A percentile compares a stretch with the other conserved stretches of the same genome.
Evolutionary conservation across 2,797 vertebrate genomes (phyloP).

Genomic region (Urocyon cinereoargenteus): DNA sequence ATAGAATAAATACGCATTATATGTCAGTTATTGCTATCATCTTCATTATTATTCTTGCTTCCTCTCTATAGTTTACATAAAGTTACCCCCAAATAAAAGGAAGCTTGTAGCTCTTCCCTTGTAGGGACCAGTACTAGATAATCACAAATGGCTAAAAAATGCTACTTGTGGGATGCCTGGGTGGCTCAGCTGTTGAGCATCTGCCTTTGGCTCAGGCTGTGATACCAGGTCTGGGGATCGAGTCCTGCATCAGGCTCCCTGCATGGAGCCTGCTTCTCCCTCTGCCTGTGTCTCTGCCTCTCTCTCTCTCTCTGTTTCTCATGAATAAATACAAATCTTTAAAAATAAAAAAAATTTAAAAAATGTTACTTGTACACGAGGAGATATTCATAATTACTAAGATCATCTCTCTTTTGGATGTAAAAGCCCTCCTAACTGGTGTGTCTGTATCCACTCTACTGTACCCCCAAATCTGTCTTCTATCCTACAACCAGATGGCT

Average conservation of each 20-base stretch:
- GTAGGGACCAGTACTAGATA: background rate
- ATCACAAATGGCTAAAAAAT: background rate
- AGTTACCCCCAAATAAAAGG: background rate
- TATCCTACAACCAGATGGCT: background rate
- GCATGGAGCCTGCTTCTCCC: too few species aligned
- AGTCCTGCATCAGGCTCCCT: too few species aligned
- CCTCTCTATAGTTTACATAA: background rate
- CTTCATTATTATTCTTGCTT: background rate
- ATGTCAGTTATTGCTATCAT: background rate
- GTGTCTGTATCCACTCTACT: background rate
- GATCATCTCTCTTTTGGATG: background rate
- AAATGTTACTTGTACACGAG: background rate
- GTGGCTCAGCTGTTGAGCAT: too few species aligned
- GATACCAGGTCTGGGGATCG: too few species aligned
- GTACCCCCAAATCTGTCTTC: background rate
- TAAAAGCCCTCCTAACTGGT: background rate
- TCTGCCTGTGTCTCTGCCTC: too few species aligned
- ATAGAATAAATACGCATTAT: background rate
- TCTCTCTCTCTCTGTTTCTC: too few species aligned
- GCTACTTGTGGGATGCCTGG: too few species aligned
- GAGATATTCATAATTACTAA: background rate
- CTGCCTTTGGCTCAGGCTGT: too few species aligned
- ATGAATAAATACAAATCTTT: too few species aligned
- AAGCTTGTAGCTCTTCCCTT: background rate
- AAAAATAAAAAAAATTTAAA: too few species aligned